Percentiles rank a stretch among this genome's conserved stretches.
These are phyloP conservation scores for Drosophila kambysellisi DNA, from an alignment of 2,888 invertebrate genomes.

Conservation along the genomic window DNA sequence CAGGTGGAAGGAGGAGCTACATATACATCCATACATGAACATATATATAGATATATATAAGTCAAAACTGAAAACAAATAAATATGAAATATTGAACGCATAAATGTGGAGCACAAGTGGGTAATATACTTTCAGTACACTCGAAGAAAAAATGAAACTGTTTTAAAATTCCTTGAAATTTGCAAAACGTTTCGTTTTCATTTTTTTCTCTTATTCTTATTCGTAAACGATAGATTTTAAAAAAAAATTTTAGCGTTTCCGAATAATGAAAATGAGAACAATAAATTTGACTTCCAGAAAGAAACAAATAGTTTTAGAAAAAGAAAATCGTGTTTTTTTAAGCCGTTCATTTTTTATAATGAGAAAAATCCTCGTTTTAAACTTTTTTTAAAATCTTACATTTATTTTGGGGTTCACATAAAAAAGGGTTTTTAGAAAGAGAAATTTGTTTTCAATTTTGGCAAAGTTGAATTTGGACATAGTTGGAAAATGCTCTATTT, in stretches of 20 bases:
- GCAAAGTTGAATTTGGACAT: not conserved
- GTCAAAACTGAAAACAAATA: slow-evolving; percentile 64
- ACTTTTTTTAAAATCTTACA: not conserved
- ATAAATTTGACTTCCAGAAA: not conserved
- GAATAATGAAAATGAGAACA: not conserved
- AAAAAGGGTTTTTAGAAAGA: not conserved
- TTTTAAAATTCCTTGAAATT: no score
- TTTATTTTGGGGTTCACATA: not conserved
- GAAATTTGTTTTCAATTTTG: not conserved
- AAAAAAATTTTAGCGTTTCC: no score
- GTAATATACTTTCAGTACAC: slow-evolving; percentile 48
- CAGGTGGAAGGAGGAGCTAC: slow-evolving; percentile 50
- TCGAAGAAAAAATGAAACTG: not conserved
- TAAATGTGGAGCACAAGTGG: slow-evolving; percentile 68
- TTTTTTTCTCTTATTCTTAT: not conserved
- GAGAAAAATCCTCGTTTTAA: not conserved
- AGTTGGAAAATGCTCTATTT: not conserved
- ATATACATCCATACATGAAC: no score
- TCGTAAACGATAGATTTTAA: not conserved
- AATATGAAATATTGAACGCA: slow-evolving; percentile 79
- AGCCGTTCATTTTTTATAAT: not conserved
- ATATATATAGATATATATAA: not conserved
- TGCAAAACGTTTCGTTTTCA: not conserved
- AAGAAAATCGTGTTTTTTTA: not conserved
- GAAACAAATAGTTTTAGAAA: not conserved